These are phyloP conservation scores for Papilio gigon DNA, from an alignment of 2,888 invertebrate genomes.

Conservation along the genomic window DNA sequence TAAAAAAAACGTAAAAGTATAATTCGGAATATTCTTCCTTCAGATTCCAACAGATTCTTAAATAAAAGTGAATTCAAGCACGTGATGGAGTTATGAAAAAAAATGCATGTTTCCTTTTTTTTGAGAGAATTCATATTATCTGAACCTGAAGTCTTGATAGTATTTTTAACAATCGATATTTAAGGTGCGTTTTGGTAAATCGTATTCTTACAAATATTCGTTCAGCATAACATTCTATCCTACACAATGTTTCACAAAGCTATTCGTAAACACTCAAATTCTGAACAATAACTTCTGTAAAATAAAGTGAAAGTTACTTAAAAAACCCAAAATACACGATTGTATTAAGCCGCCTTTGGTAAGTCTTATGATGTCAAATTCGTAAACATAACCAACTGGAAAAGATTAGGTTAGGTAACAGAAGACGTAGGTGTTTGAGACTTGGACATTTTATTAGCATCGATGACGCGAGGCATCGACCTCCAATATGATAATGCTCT, in stretches of 20 bases:
- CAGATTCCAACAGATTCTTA: too few species aligned
- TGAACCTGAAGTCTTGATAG: background rate
- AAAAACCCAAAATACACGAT: constrained; percentile 14
- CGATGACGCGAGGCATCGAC: constrained; percentile 54
- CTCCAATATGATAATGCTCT: constrained; percentile 61
- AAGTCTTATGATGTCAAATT: constrained; percentile 32
- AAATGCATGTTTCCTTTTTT: too few species aligned
- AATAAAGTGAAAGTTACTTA: constrained; percentile 9
- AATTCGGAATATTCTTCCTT: too few species aligned
- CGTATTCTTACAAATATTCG: too few species aligned
- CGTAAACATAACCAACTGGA: constrained; percentile 38
- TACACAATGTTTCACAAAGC: background rate
- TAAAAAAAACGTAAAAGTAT: too few species aligned
- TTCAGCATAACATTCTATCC: background rate
- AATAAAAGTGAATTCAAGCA: too few species aligned
- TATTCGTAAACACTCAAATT: background rate
- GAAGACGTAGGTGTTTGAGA: constrained; percentile 29
- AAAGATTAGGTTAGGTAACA: constrained; percentile 34
- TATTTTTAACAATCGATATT: too few species aligned
- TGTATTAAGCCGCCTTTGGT: constrained; percentile 12
- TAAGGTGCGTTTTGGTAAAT: too few species aligned
- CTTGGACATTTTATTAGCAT: constrained; percentile 33
- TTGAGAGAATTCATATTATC: too few species aligned
- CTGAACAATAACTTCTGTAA: constrained; percentile 6
- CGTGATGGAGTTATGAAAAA: too few species aligned